A percentile compares a stretch with the other conserved stretches of the same genome.
These are phyloP conservation scores for Pseudotriccus pelzelni DNA, from an alignment of 2,797 vertebrate species.

Conservation along the genomic window DNA sequence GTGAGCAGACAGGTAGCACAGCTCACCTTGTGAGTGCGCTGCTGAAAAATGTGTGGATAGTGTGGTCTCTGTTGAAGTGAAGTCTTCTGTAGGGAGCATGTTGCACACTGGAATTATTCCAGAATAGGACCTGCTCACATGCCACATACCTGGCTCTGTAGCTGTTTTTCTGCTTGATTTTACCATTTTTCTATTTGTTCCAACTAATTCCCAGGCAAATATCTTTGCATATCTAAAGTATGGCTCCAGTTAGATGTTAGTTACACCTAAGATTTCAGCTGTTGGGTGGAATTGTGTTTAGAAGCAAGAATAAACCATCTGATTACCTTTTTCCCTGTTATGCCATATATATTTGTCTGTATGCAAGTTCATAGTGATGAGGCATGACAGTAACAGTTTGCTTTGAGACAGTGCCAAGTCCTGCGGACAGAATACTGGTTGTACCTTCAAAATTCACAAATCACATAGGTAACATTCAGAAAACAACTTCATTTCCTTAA, in stretches of 20 bases:
- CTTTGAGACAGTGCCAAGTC: background rate
- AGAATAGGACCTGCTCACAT: background rate
- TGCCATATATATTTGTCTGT: background rate
- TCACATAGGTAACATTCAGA: background rate
- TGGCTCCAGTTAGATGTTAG: background rate
- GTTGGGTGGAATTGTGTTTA: background rate
- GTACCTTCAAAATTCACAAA: background rate
- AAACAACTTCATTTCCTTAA: background rate
- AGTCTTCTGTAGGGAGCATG: background rate
- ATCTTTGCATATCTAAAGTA: background rate
- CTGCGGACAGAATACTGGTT: background rate
- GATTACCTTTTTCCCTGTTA: background rate
- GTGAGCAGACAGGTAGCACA: background rate
- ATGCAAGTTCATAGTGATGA: background rate
- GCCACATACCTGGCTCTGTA: background rate
- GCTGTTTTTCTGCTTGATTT: background rate
- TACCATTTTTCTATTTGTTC: background rate
- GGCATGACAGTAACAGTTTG: background rate
- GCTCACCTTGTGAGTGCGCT: background rate
- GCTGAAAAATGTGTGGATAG: accelerated
- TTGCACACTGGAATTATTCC: background rate
- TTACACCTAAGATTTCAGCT: background rate
- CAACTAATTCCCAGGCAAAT: background rate
- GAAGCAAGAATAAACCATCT: background rate
- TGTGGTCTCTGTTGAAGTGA: accelerated